Base-by-base conservation (phyloP, 2,888 invertebrate species). In the Graphium colonna region DNA sequence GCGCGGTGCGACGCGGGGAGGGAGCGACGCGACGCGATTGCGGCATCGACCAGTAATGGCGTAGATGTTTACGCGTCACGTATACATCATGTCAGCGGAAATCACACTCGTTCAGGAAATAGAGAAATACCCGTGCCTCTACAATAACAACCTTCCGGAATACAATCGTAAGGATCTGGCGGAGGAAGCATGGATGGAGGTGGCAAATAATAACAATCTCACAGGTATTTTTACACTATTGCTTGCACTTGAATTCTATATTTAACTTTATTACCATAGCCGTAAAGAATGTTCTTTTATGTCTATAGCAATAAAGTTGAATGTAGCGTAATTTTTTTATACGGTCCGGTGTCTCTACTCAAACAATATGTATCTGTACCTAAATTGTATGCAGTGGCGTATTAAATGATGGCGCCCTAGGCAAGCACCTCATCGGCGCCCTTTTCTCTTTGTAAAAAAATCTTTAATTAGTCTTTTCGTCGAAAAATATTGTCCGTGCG, bases 111-210 rank as follows among this genome's bases (percentile, higher is more conserved):
- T 73, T 12, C 58, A 63, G 43, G 69, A 73, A 54, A 71, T 73
- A 28, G 64, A 73, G 47, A 65, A 70, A 52, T 59, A 63, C 43
- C 69, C 66, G 45, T 68, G 67, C 40, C 58, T 73, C 7, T 73
- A 73, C 51, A 73, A 73, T 49, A 67, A 58, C 42, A 61, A 60
- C 44, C 21, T 72, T 33, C 71, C 69, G 1, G 71, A 71, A 36
- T 73, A 73, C 45, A 73, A 69, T 50, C 63, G 71, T 10, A 73
- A 73, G 51, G 73, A 73, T 44, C 53, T 69, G 40, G 59, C 64
- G 0, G 73, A 73, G 8, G 69, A 69, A 16, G 70, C 69, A 16
- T 73, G 73, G 73, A 47, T 57, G 2, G 62, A 59, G 33, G 65
- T 73, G 31, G 65, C 73, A 16, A 53, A 51, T 2, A 67, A 58